phyloP scores from a whole-genome alignment of 2,113 vertebrate genomes.

The Tetraodon nigroviridis region DNA sequence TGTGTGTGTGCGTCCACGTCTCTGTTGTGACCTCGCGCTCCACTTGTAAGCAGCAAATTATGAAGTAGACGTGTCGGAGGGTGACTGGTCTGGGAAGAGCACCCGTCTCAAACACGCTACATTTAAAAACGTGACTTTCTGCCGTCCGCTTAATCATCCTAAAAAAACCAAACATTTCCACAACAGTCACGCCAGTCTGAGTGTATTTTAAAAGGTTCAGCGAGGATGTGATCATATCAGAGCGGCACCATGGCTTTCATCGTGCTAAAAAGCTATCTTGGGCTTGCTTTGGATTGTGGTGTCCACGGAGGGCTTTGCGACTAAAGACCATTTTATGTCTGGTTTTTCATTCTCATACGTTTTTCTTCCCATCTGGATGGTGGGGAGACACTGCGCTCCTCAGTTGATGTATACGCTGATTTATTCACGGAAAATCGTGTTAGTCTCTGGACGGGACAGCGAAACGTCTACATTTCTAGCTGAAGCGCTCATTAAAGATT shows the following conservation, averaged over 20 bases:
- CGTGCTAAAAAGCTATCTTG: constrained; percentile 2
- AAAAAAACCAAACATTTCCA: constrained; percentile 42
- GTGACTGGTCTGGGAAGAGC: constrained; percentile 52
- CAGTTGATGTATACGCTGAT: constrained; percentile 25
- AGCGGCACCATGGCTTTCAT: constrained; percentile 69
- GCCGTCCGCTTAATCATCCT: constrained; percentile 45
- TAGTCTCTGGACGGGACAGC: constrained; percentile 9
- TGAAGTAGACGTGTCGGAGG: constrained; percentile 64
- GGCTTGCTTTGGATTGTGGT: constrained; percentile 13
- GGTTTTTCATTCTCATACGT: constrained; percentile 21
- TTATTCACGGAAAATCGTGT: constrained; percentile 40
- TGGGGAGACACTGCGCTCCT: constrained; percentile 29
- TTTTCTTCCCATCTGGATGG: constrained; percentile 17
- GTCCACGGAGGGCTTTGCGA: constrained; percentile 7
- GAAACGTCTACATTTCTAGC: constrained; percentile 18
- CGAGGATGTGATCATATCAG: constrained; percentile 1
- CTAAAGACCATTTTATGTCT: constrained; percentile 23
- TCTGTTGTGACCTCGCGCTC: constrained; percentile 30
- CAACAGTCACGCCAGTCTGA: constrained; percentile 5
- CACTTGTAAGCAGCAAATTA: constrained; percentile 42
- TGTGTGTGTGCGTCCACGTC: constrained; percentile 35
- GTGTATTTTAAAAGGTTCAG: background rate
- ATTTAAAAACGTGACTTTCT: constrained; percentile 52
- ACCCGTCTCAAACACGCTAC: constrained; percentile 38
- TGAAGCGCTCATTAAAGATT: constrained; percentile 15